Conservation (phyloP, 1,140 invertebrate genomes). For the Drosophila rufa region DNA sequence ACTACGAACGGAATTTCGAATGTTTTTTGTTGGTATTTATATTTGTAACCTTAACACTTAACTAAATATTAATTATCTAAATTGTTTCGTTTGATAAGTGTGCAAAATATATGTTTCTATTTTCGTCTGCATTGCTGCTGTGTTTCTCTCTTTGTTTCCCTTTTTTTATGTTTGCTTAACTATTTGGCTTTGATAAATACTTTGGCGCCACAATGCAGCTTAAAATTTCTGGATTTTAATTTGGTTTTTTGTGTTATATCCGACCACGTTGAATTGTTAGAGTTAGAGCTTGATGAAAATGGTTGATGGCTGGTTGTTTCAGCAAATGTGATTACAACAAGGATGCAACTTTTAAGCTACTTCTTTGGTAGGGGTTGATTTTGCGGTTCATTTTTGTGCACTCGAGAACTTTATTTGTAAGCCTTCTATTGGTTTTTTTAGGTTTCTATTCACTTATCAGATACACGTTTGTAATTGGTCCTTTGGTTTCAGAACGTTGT, state of each 20-base stretch:
- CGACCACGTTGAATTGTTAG: conserved; percentile 58
- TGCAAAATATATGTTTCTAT: conserved; percentile 29
- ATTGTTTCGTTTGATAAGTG: conserved; percentile 32
- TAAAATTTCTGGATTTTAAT: conserved; percentile 46
- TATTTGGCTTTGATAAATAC: conserved; percentile 83
- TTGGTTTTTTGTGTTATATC: conserved; percentile 32
- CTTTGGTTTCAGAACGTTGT: conserved; percentile 74
- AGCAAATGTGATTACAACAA: conserved; percentile 79
- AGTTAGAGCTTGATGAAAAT: conserved; percentile 39
- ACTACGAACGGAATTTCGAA: conserved; percentile 72
- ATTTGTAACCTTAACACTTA: conserved; percentile 31
- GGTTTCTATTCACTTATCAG: conserved; percentile 56
- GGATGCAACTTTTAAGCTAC: conserved; percentile 76
- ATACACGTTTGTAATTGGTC: conserved; percentile 75
- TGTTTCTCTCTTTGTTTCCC: conserved; percentile 17
- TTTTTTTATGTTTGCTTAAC: conserved; percentile 65
- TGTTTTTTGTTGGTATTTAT: conserved; percentile 51
- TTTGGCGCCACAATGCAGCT: conserved; percentile 74
- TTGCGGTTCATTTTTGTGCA: conserved; percentile 58
- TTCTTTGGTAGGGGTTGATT: conserved; percentile 65
- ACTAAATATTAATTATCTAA: conserved; percentile 37
- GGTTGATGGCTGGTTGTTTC: conserved; percentile 52
- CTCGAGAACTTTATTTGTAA: conserved; percentile 50
- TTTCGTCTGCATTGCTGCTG: conserved; percentile 22
- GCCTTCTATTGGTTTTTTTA: conserved; percentile 23